These are phyloP conservation scores for Poecilia picta DNA, from an alignment of 2,797 vertebrate species.

Conservation along the genomic window DNA sequence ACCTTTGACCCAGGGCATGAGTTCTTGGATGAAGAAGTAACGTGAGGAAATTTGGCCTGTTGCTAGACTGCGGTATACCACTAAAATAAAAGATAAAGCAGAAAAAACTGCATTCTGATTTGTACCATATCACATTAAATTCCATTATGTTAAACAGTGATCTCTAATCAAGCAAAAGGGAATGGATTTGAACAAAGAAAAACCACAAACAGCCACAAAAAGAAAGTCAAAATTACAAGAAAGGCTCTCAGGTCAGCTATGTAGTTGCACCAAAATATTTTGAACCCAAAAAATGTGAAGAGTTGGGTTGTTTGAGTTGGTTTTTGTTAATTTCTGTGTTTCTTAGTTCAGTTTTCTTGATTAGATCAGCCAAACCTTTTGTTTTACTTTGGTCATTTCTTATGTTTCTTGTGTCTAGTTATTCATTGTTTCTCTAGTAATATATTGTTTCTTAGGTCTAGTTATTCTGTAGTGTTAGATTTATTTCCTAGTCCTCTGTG, in stretches of 20 bases:
- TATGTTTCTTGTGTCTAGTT: no score
- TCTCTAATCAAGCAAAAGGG: not conserved
- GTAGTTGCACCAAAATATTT: not conserved
- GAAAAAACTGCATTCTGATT: not conserved
- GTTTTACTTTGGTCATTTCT: no score
- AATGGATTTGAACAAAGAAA: not conserved
- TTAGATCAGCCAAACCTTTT: no score
- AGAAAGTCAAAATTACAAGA: not conserved
- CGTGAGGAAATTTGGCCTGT: constrained; percentile 13
- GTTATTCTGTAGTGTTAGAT: no score
- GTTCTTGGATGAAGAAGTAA: constrained; percentile 23
- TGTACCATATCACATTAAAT: not conserved
- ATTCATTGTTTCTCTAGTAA: no score
- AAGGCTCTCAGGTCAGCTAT: not conserved
- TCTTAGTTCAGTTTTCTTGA: no score
- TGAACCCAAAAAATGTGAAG: not conserved
- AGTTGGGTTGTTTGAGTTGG: not conserved
- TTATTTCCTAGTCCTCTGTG: no score
- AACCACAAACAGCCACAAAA: not conserved
- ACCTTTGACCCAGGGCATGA: constrained; percentile 41
- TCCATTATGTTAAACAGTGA: not conserved
- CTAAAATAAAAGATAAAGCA: constrained; percentile 8
- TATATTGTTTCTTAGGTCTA: no score
- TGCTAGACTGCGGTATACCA: constrained; percentile 36
- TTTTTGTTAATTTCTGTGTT: no score